Evolutionary conservation across 64 coral and sea anemone species (phyloP), one percentile per base, ranked within the genome.

Genomic region (Cladopsammia gracilis): DNA sequence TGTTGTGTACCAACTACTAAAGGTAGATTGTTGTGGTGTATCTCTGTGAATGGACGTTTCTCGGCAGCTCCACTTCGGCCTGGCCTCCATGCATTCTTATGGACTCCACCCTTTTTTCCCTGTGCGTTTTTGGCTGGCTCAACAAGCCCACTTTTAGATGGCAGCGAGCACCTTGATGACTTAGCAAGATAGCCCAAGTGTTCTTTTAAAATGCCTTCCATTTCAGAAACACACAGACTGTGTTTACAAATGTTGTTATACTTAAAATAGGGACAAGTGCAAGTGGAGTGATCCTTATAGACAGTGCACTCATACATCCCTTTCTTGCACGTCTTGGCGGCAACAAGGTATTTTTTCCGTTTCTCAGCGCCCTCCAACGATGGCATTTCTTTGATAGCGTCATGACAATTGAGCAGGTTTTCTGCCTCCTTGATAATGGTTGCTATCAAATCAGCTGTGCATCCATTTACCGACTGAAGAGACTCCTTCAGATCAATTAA

Each of bases 11-110:
- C n/a, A 10, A 92, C 50, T 1, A 85, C 24, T 42, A 86, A 75
- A 42, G 70, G 43, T 14, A 59, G 48, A n/a, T 92, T 76, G 71
- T 92, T 92, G 90, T 92, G 90, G 14, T 86, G 72, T 45, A 92
- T 86, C 69, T 76, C 58, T 49, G 34, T 92, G 54, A 76, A 92
- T 24, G 70, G 80, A 24, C 25, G 25, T 62, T 79, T 24, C 12
- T 50, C 19, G n/a, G 66, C 23, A 10, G 52, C 11, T 6, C 11
- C 52, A 7, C 9, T 24, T 8, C 49, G 76, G 18, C 76, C 19
- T 56, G 34, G 76, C 14, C 76, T 47, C 48, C 49, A 79, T 3
- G 76, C 47, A 49, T 79, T 79, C 18, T 79, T 79, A 47, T 79
- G 49, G 11, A 3, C 53, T 7, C 12, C 51, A 48, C 76, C 76